Evolutionary conservation across 1,140 invertebrate species (phyloP).

Genomic region (Gonatopus flavifemur): DNA sequence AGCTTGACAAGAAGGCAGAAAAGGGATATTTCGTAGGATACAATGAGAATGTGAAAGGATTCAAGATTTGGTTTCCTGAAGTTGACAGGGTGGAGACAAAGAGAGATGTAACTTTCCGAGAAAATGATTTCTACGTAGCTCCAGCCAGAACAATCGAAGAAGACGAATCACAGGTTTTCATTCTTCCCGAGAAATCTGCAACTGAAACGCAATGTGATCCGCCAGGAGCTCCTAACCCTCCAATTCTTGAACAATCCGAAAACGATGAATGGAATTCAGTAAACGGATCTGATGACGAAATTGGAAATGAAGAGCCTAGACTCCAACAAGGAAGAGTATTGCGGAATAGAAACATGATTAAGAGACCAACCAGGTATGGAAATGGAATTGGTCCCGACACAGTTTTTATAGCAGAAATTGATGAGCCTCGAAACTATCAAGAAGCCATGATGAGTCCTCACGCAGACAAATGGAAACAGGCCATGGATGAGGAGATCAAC

Average conservation of each 20-base stretch:
- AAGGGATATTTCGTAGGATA: constrained; percentile 5
- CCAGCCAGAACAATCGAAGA: no score
- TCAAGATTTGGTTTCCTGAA: constrained; percentile 8
- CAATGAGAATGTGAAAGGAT: background rate
- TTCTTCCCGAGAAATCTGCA: no score
- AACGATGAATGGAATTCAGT: no score
- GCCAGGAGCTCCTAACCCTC: no score
- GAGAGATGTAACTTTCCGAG: no score
- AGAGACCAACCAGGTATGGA: background rate
- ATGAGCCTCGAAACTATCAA: background rate
- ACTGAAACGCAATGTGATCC: no score
- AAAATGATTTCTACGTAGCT: no score
- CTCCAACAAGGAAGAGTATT: background rate
- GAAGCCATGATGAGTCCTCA: background rate
- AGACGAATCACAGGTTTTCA: no score
- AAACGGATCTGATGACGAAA: no score
- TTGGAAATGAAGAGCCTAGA: no score
- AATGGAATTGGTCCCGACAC: background rate
- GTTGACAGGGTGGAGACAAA: constrained; percentile 1
- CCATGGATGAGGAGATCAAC: background rate
- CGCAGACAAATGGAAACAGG: background rate
- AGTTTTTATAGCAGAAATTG: no score
- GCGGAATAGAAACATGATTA: background rate
- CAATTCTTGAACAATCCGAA: no score
- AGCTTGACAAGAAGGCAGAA: constrained; percentile 12